These are phyloP conservation scores for Galeopterus variegatus DNA, from an alignment of 2,113 vertebrate species.

Conservation along the genomic window DNA sequence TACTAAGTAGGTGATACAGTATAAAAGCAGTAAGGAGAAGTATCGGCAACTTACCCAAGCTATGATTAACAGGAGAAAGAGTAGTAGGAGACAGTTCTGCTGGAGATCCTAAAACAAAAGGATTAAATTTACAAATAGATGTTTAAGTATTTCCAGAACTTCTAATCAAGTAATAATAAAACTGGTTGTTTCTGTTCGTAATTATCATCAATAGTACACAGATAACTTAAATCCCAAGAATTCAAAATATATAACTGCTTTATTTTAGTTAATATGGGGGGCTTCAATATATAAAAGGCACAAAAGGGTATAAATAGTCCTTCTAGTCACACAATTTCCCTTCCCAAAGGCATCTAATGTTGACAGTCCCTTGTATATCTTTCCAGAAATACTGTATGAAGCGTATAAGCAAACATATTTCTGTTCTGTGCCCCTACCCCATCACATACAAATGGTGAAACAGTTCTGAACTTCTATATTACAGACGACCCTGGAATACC, in stretches of 20 bases:
- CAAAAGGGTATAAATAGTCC: not conserved
- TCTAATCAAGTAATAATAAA: not conserved
- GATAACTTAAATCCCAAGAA: conserved; percentile 7
- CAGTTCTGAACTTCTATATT: not conserved
- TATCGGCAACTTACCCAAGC: conserved; percentile 92
- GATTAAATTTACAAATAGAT: conserved; percentile 68
- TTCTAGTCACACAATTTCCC: not conserved
- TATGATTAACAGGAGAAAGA: conserved; percentile 97
- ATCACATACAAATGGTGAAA: not conserved
- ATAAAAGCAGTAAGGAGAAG: not conserved
- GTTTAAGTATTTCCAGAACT: not conserved
- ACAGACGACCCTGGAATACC: too few species aligned
- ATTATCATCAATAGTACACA: conserved; percentile 28
- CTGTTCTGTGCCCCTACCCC: not conserved
- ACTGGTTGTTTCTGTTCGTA: not conserved
- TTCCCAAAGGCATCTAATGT: not conserved
- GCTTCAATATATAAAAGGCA: conserved; percentile 5
- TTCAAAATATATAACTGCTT: conserved; percentile 7
- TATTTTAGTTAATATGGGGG: not conserved
- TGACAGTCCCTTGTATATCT: not conserved
- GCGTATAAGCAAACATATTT: not conserved
- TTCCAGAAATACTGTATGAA: conserved; percentile 50
- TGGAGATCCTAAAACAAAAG: conserved; percentile 93
- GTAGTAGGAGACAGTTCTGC: conserved; percentile 97
- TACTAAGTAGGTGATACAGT: not conserved